These are phyloP conservation scores for Cistogaster globosa DNA, from an alignment of 2,888 invertebrate species.

Conservation along the genomic window DNA sequence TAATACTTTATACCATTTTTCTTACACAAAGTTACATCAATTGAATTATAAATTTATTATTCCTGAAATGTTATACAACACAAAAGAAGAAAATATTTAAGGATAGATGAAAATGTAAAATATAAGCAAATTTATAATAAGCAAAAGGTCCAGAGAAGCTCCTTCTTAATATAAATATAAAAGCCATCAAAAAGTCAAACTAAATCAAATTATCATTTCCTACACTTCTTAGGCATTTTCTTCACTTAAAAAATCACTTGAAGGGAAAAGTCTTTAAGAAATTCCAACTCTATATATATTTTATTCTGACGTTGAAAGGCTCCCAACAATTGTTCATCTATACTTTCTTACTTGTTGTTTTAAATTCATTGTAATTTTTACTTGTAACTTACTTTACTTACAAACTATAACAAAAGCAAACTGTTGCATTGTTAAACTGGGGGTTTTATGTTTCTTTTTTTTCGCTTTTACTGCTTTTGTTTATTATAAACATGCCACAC, in stretches of 20 bases:
- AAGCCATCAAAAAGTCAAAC: neutral
- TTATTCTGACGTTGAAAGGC: neutral
- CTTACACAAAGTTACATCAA: neutral
- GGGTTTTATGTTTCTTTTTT: neutral
- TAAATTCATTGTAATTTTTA: slow-evolving; percentile 16
- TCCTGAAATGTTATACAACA: no score
- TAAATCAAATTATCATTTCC: neutral
- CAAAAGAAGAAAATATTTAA: neutral
- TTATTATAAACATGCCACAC: slow-evolving; percentile 26
- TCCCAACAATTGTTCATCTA: slow-evolving; percentile 1
- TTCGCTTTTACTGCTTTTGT: slow-evolving; percentile 27
- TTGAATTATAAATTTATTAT: neutral
- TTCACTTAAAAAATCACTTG: neutral
- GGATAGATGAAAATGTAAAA: no score
- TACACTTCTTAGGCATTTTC: neutral
- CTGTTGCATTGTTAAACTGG: slow-evolving; percentile 58
- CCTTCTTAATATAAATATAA: neutral
- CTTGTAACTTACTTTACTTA: slow-evolving; percentile 12
- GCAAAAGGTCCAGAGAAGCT: neutral
- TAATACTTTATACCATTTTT: neutral
- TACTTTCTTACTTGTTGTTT: neutral
- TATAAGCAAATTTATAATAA: neutral
- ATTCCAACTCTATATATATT: neutral
- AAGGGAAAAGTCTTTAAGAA: neutral
- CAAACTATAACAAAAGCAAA: slow-evolving; percentile 46